A percentile compares a stretch with the other conserved stretches of the same genome.
phyloP scores from a whole-genome alignment of 2,113 vertebrate genomes.

The Cinclus cinclus region DNA sequence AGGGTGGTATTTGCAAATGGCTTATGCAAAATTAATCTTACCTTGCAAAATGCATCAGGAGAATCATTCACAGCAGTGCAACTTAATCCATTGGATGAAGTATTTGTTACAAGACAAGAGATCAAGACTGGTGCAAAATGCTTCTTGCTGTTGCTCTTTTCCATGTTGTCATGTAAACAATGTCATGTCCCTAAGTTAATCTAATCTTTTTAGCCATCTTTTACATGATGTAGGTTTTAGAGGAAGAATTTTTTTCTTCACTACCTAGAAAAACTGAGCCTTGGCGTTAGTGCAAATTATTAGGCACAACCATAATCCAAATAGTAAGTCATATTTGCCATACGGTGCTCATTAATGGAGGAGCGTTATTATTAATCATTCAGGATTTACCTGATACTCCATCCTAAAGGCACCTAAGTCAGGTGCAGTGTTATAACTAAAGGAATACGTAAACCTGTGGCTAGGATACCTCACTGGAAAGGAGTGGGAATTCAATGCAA shows the following conservation, averaged over 20 bases:
- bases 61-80: background rate
- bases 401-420: background rate
- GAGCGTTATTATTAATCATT: background rate
- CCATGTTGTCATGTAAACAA: background rate
- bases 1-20: background rate
- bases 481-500: background rate
- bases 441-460: background rate
- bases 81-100: background rate
- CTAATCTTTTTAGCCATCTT: background rate
- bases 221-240: background rate
- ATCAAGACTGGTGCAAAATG: background rate
- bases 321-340: background rate
- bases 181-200: background rate
- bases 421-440: background rate
- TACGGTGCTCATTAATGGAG: background rate
- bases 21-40: background rate
- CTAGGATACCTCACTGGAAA: background rate
- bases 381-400: background rate
- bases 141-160: background rate
- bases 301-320: background rate
- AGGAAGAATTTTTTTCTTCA: background rate
- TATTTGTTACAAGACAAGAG: background rate
- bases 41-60: background rate
- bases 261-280: background rate
- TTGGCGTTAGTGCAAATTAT: background rate